Percentiles rank a stretch among this genome's conserved stretches.
Evolutionary conservation across 2,888 invertebrate genomes (phyloP).

Genomic region (Dicranocentrus wangi): DNA sequence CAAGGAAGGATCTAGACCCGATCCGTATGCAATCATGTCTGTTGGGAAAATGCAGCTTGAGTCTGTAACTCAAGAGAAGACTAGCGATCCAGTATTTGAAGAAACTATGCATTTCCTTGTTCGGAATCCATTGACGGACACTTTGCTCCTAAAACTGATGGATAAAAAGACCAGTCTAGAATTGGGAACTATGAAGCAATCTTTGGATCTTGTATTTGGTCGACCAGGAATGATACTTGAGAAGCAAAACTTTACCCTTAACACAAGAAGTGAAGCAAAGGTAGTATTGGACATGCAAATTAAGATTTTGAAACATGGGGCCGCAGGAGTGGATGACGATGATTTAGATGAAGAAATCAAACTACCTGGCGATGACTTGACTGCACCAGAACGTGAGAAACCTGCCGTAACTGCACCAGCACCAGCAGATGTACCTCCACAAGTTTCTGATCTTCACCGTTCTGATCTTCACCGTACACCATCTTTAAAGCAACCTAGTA

Average conservation of each 20-base stretch:
- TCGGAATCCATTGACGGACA: slow-evolving; percentile 91
- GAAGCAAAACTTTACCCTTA: slow-evolving; percentile 71
- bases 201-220: slow-evolving; percentile 70
- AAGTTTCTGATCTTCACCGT: not conserved
- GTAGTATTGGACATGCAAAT: slow-evolving; percentile 70
- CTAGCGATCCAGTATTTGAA: slow-evolving; percentile 93
- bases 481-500: slow-evolving; percentile 18
- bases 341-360: slow-evolving; percentile 64
- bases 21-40: slow-evolving; percentile 71
- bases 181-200: slow-evolving; percentile 71
- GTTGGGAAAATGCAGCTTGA: slow-evolving; percentile 72
- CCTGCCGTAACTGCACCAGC: not conserved
- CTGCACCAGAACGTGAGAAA: slow-evolving; percentile 8
- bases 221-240: slow-evolving; percentile 71
- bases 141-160: slow-evolving; percentile 85
- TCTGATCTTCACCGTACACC: slow-evolving; percentile 16
- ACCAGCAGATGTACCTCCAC: not conserved
- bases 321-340: slow-evolving; percentile 59
- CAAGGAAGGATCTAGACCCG: slow-evolving; percentile 71
- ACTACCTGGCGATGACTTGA: slow-evolving; percentile 33
- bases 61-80: slow-evolving; percentile 66
- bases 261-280: slow-evolving; percentile 71
- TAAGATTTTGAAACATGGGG: slow-evolving; percentile 60
- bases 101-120: slow-evolving; percentile 95
- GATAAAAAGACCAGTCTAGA: slow-evolving; percentile 70